Conservation (phyloP, 2,113 vertebrate genomes). For the Dinomys branickii region DNA sequence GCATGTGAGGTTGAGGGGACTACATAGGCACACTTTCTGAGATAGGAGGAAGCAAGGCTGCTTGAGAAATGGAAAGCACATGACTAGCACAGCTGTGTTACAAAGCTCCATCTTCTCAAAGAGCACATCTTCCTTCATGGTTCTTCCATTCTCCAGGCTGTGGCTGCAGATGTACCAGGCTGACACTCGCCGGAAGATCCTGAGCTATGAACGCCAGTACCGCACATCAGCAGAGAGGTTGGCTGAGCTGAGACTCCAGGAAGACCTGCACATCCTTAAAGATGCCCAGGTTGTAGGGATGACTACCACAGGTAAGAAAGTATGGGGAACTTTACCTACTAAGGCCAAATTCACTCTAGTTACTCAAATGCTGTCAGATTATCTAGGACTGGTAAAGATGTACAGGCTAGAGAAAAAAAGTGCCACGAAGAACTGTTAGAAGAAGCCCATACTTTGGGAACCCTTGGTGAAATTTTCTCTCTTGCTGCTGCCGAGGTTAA, state of each 20-base stretch:
- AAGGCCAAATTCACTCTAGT: not conserved
- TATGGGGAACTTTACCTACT: not conserved
- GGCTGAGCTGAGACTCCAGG: constrained; percentile 89
- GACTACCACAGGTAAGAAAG: constrained; percentile 93
- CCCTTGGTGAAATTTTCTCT: not conserved
- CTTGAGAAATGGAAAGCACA: not conserved
- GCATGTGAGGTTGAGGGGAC: not conserved
- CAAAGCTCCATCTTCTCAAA: not conserved
- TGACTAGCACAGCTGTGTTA: not conserved
- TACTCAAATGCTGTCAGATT: not conserved
- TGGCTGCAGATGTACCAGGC: constrained; percentile 91
- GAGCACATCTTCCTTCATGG: not conserved
- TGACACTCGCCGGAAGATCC: constrained; percentile 83
- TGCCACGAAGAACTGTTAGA: not conserved
- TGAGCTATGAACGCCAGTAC: constrained; percentile 86
- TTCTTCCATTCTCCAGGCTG: constrained; percentile 82
- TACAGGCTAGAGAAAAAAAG: constrained; percentile 1
- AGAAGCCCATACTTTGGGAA: not conserved
- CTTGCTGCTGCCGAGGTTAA: not conserved
- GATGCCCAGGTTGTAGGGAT: constrained; percentile 93
- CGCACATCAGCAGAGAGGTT: constrained; percentile 90
- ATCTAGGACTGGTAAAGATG: not conserved
- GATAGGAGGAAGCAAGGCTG: not conserved
- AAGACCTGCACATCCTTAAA: constrained; percentile 89
- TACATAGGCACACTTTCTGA: not conserved